Base-by-base conservation (phyloP, 2,888 invertebrate species). In the Argynnis bischoffii region DNA sequence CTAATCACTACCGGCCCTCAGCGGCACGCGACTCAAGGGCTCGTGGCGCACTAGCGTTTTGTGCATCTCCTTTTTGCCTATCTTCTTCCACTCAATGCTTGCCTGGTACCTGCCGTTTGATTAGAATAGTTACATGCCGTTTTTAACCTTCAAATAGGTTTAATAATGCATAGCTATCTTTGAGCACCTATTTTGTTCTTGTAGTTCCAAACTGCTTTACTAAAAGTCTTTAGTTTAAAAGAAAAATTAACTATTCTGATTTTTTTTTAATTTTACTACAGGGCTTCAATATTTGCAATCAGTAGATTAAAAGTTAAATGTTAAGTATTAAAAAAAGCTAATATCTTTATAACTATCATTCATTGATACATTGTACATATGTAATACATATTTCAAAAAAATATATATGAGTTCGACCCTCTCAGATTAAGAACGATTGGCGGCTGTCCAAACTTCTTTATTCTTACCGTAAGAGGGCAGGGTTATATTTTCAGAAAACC, bases 1-100 rank as follows among this genome's bases (percentile, higher is more conserved):
- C 90, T 92, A 92, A 92, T 92, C 92, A 92, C 90, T 89, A 87
- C 84, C 88, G 84, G 85, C 81, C 81, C 91, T 91, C 83, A 78
- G 87, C 86, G 81, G 77, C 86, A 86, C 86, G 86, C 86, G 85
- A 84, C 81, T 87, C 77, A 77, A 90, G 90, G 78, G 87, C 84
- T 85, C 87, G 82, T 83, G 85, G 86, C 80, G 85, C 84, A 87
- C 86, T 87, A 87, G 90, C 90, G 89, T 90, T 90, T 91, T 90
- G 86, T 89, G 88, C 84, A 84, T 82, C 82, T 84, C 79, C 79
- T 85, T 81, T 81, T 82, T 79, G 79, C 79, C 77, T 81, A 85
- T 83, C 85, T 85, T 73, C 79, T 78, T 72, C 75, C 75, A 72
- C 74, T 77, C 76, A 79, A 81, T 84, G 80, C 75, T 74, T 73